Conservation (phyloP, 2,888 invertebrate genomes). For the Temnothorax unifasciatus region DNA sequence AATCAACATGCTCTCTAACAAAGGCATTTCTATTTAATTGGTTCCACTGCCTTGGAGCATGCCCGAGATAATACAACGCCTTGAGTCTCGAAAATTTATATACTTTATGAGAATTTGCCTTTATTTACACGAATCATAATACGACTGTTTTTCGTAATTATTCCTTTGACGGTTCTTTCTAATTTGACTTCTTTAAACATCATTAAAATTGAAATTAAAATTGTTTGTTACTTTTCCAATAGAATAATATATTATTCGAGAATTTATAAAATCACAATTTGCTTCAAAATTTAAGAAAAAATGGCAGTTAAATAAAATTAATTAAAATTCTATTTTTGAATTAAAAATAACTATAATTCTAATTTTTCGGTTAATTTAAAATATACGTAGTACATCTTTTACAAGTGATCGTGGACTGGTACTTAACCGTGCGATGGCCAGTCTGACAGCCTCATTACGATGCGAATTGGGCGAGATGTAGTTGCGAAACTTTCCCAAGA, state of each 20-base stretch:
- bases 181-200: neutral
- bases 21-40: conserved; percentile 17
- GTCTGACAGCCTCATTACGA: conserved; percentile 54
- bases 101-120: neutral
- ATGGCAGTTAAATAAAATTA: neutral
- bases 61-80: neutral
- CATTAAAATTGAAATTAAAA: neutral
- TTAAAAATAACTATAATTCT: neutral
- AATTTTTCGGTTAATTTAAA: conserved; percentile 14
- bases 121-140: neutral
- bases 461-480: conserved; percentile 54
- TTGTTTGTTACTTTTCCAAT: neutral
- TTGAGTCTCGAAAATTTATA: conserved; percentile 4
- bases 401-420: conserved; percentile 20
- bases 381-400: neutral
- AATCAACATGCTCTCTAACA: neutral
- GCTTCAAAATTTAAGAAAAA: neutral
- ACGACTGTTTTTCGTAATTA: neutral
- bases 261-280: neutral
- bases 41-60: neutral
- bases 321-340: neutral
- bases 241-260: neutral
- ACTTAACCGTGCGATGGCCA: conserved; percentile 48
- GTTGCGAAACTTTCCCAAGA: conserved; percentile 48
- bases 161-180: neutral